phyloP scores from a whole-genome alignment of 1,140 invertebrate genomes.

The Aricia agestis region DNA sequence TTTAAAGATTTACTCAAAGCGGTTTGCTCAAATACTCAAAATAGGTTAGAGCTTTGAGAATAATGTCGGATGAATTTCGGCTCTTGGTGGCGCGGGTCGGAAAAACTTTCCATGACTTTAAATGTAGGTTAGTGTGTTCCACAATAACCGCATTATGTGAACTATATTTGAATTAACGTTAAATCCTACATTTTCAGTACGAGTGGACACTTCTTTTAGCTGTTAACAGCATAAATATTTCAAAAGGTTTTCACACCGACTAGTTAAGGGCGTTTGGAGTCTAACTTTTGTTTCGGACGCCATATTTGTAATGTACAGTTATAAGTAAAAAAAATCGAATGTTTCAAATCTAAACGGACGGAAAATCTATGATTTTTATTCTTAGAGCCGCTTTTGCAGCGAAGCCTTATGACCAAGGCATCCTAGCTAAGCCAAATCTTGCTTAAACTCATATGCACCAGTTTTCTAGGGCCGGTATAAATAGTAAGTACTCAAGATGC shows the following conservation, averaged over 20 bases:
- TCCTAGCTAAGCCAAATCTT: too few species aligned
- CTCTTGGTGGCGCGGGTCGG: not conserved
- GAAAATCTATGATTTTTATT: too few species aligned
- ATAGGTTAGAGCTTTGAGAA: not conserved
- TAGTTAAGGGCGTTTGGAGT: too few species aligned
- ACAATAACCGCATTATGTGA: not conserved
- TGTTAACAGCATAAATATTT: slow-evolving; percentile 12
- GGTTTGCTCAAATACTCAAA: not conserved
- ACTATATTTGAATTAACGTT: not conserved
- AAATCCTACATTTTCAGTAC: not conserved
- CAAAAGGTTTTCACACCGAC: not conserved
- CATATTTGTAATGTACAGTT: too few species aligned
- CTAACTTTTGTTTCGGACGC: too few species aligned
- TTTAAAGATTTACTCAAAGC: not conserved
- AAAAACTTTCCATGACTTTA: not conserved
- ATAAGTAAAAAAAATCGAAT: too few species aligned
- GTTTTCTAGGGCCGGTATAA: too few species aligned
- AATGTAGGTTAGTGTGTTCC: not conserved
- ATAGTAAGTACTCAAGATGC: too few species aligned
- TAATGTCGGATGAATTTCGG: not conserved
- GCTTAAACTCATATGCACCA: too few species aligned
- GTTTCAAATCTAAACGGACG: too few species aligned
- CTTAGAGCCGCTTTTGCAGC: too few species aligned
- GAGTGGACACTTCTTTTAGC: not conserved
- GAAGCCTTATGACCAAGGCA: too few species aligned